Base-by-base conservation (phyloP, 2,113 vertebrate species). In the Alethe castanea region DNA sequence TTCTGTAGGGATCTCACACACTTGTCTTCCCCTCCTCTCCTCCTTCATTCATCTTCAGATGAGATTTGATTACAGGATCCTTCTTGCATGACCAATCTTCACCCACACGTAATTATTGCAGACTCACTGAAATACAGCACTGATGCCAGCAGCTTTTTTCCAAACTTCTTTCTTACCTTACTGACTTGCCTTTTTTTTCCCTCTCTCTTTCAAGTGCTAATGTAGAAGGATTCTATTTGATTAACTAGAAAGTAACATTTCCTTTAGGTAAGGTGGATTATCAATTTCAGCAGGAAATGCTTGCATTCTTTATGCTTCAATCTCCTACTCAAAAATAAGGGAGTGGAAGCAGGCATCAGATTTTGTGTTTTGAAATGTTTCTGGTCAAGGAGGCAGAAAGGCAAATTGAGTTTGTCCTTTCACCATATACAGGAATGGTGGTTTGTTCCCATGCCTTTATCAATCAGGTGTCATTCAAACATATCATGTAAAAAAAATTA, bases 201-300 rank as follows among this genome's bases (percentile, higher is more conserved):
- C 14, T 0, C 2, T 40, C 24, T 2, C 17, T 50, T 84, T 61
- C 15, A 62, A 90, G 50, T 61, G 53, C 35, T 65, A 83, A 80
- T 45, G 35, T 36, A 82, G 53, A 80, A 94, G 92, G 31, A 74
- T 53, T 81, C 31, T 44, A 19, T 70, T 88, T 78, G 79, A 94
- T 91, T 93, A 86, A 94, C 81, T 45, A 81, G 19, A 76, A 88
- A 81, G 74, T 66, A 74, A 60, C 45, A 88, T 79, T 95, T 92
- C 73, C 45, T 95, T 61, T 76, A 76, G 70, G 38, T 73, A 66
- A 92, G 65, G 19, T 52, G 26, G 26, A 36, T 29, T 53, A 70
- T 48, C 40, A 88, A 14, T 83, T 62, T 76, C 38, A 66, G n/a
- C 48, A 86, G 61, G 70, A 95, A 95, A 91, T 28, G 33, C n/a